Evolutionary conservation across 1,140 invertebrate genomes (phyloP).

Genomic region (Anadara kagoshimensis): DNA sequence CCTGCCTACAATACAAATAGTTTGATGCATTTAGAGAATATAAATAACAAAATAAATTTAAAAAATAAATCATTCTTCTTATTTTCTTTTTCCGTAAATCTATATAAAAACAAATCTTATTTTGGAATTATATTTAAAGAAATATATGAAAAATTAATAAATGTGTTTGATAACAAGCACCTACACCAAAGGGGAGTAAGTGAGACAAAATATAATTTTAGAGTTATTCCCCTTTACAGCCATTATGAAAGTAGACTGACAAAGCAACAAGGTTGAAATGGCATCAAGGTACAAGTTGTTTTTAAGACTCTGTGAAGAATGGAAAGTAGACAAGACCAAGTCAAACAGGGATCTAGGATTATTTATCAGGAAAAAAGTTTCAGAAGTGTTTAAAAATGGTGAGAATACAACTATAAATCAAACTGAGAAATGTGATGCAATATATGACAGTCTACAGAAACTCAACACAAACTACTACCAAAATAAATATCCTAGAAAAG

Average conservation of each 20-base stretch:
- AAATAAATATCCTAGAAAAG: not conserved
- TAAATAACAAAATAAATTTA: too few species aligned
- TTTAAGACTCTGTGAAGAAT: constrained; percentile 3
- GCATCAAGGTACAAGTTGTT: constrained; percentile 5
- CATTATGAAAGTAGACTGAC: too few species aligned
- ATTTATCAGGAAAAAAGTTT: constrained; percentile 6
- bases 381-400: not conserved
- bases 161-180: too few species aligned
- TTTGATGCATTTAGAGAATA: too few species aligned
- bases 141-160: too few species aligned
- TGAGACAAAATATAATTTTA: too few species aligned
- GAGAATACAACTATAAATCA: not conserved
- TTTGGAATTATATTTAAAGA: too few species aligned
- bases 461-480: constrained; percentile 5
- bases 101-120: too few species aligned
- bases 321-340: constrained; percentile 5
- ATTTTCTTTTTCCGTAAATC: too few species aligned
- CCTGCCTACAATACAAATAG: constrained; percentile 41
- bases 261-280: not conserved
- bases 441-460: not conserved
- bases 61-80: too few species aligned
- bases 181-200: too few species aligned
- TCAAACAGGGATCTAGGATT: not conserved
- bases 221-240: too few species aligned
- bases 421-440: not conserved